Conservation (phyloP, 2,888 invertebrate genomes). For the Plusia festucae region DNA sequence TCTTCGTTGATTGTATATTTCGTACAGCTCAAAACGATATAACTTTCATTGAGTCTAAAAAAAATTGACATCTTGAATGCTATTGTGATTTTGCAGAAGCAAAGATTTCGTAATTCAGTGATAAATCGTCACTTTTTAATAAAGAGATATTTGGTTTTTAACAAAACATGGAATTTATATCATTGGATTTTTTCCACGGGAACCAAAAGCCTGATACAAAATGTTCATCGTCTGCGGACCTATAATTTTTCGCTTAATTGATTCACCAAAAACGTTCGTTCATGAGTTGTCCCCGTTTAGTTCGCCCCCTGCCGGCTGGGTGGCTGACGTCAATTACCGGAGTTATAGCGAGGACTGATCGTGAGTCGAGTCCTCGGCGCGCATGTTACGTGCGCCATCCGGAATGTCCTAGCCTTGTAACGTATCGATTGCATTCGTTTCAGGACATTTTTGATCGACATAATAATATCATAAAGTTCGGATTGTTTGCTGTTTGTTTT, state of each 20-base stretch:
- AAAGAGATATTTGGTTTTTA: too few species aligned
- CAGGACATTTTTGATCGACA: conserved; percentile 43
- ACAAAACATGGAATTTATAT: too few species aligned
- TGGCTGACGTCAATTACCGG: conserved; percentile 86
- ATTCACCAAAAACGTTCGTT: conserved; percentile 31
- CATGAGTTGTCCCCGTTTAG: conserved; percentile 51
- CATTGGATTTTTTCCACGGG: too few species aligned
- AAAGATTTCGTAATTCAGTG: too few species aligned
- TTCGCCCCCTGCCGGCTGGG: conserved; percentile 71
- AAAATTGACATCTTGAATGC: too few species aligned
- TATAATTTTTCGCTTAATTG: neutral
- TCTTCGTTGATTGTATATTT: too few species aligned
- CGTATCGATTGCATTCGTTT: conserved; percentile 48
- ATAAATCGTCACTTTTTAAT: too few species aligned
- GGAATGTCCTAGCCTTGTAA: conserved; percentile 51
- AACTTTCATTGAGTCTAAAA: too few species aligned
- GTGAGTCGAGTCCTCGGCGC: conserved; percentile 76
- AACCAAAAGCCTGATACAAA: too few species aligned
- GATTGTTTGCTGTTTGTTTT: conserved; percentile 41
- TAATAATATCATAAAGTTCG: conserved; percentile 47
- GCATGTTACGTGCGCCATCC: conserved; percentile 71
- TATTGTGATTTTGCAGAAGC: too few species aligned
- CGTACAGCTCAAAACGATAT: too few species aligned
- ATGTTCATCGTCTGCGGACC: too few species aligned
- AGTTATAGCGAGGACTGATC: conserved; percentile 85